A percentile compares a stretch with the other conserved stretches of the same genome.
These are phyloP conservation scores for Hydropsyche tenuis DNA, from an alignment of 1,140 invertebrate genomes.

Conservation along the genomic window DNA sequence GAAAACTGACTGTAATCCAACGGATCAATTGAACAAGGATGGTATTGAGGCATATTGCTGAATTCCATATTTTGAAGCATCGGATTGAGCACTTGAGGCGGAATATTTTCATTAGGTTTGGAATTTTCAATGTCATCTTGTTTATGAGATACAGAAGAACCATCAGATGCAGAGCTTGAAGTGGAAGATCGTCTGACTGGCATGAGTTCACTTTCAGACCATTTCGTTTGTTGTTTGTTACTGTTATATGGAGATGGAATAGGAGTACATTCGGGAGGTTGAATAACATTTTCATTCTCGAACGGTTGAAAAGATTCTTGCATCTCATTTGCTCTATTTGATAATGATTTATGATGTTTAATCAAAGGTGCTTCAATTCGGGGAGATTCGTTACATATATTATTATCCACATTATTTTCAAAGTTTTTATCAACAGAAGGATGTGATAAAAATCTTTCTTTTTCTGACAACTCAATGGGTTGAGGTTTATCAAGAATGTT, in stretches of 20 bases:
- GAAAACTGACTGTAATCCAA: slow-evolving; percentile 62
- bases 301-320: slow-evolving; percentile 53
- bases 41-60: slow-evolving; percentile 59
- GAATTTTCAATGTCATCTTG: slow-evolving; percentile 55
- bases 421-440: slow-evolving; percentile 3
- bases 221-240: slow-evolving; percentile 69
- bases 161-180: slow-evolving; percentile 69
- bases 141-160: slow-evolving; percentile 63
- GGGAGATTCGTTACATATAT: background rate
- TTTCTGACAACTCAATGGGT: background rate
- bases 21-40: slow-evolving; percentile 58
- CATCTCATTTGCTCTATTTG: slow-evolving; percentile 28
- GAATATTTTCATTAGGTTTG: slow-evolving; percentile 54
- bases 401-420: slow-evolving; percentile 15
- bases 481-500: slow-evolving; percentile 28
- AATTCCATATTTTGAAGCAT: slow-evolving; percentile 59
- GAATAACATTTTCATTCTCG: slow-evolving; percentile 60
- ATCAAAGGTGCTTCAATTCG: background rate
- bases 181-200: slow-evolving; percentile 72
- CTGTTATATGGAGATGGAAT: slow-evolving; percentile 72
- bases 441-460: slow-evolving; percentile 7
- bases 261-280: slow-evolving; percentile 66
- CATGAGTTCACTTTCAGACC: slow-evolving; percentile 75
- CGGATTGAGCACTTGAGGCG: slow-evolving; percentile 54
- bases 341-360: slow-evolving; percentile 2